Conservation (phyloP, 2,797 vertebrate species). For the Acanthiza pusilla region DNA sequence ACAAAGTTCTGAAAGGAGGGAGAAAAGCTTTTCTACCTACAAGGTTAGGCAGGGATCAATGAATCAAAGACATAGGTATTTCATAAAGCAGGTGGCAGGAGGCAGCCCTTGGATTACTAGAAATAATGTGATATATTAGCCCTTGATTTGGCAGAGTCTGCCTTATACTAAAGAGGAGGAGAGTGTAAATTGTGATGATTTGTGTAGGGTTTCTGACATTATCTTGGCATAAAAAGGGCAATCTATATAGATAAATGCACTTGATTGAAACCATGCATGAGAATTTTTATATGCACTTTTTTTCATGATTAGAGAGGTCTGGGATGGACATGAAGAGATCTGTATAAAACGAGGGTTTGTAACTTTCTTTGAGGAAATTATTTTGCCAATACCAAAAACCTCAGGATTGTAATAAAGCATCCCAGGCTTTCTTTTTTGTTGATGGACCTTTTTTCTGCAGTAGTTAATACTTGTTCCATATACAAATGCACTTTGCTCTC, state of each 20-base stretch:
- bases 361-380: background rate
- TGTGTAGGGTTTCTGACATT: conserved; percentile 58
- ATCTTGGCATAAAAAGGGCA: conserved; percentile 53
- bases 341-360: background rate
- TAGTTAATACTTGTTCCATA: background rate
- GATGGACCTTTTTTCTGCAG: background rate
- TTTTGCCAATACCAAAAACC: background rate
- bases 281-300: conserved; percentile 2
- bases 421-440: background rate
- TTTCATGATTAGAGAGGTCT: background rate
- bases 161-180: conserved; percentile 63
- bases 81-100: conserved; percentile 64
- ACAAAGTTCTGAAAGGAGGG: background rate
- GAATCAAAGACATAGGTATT: conserved; percentile 66
- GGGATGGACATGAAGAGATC: background rate
- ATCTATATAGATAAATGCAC: conserved; percentile 38
- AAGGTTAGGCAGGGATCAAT: conserved; percentile 54
- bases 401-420: background rate
- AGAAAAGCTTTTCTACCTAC: background rate
- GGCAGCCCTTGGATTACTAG: conserved; percentile 65
- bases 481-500: background rate
- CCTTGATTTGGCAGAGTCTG: conserved; percentile 61
- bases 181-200: conserved; percentile 67
- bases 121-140: conserved; percentile 67
- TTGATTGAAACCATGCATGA: background rate